A percentile compares a stretch with the other conserved stretches of the same genome.
These are phyloP conservation scores for Leptopilina boulardi DNA, from an alignment of 1,140 invertebrate species.

Conservation along the genomic window DNA sequence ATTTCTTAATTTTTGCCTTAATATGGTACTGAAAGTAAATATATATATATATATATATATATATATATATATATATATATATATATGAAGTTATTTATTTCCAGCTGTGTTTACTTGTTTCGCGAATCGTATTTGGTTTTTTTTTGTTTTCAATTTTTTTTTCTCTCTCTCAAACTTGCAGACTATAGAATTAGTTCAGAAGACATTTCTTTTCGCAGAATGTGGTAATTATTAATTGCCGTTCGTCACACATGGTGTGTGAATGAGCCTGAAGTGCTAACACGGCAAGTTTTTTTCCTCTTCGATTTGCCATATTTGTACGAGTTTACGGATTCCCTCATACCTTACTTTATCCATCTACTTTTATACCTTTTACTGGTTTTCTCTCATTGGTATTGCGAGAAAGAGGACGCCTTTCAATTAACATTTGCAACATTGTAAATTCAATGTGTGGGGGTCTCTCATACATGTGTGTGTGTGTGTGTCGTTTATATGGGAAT, in stretches of 20 bases:
- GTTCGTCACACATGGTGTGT: constrained; percentile 17
- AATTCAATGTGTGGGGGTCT: background rate
- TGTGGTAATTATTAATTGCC: constrained; percentile 29
- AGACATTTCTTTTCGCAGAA: constrained; percentile 5
- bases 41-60: background rate
- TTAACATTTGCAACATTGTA: constrained; percentile 19
- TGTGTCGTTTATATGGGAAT: too few species aligned
- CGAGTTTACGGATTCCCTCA: background rate
- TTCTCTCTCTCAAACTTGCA: background rate
- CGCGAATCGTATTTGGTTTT: background rate
- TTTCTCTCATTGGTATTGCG: constrained; percentile 1
- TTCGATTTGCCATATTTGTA: constrained; percentile 18
- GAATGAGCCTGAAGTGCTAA: constrained; percentile 30
- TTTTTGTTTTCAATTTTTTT: background rate
- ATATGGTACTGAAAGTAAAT: background rate
- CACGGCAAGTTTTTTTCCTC: constrained; percentile 26
- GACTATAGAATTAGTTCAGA: constrained; percentile 21
- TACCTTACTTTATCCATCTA: constrained; percentile 11
- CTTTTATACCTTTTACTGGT: constrained; percentile 32
- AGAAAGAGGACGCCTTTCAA: constrained; percentile 27
- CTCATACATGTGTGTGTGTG: background rate
- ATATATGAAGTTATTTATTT: background rate
- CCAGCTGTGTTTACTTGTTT: constrained; percentile 9
- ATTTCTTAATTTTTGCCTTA: background rate
- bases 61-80: background rate